Conservation (phyloP, 2,888 invertebrate species). For the Baccha elongata region DNA sequence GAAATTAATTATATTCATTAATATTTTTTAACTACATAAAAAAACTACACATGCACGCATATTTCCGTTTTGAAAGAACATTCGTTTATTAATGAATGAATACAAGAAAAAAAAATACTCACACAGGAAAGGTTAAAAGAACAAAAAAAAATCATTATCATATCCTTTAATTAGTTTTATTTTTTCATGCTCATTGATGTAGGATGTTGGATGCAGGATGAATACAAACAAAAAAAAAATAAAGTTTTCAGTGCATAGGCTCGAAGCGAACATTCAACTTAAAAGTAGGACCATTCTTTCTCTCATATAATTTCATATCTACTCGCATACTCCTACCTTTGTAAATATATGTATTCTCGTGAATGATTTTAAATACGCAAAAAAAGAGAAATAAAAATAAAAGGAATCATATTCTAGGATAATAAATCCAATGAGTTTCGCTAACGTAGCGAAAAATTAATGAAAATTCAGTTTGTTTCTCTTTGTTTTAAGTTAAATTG, state of each 20-base stretch:
- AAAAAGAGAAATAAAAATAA: not conserved
- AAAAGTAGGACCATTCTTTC: slow-evolving; percentile 4
- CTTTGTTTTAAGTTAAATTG: slow-evolving; percentile 42
- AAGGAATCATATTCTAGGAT: slow-evolving; percentile 44
- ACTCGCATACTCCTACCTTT: not conserved
- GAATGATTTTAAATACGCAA: slow-evolving; percentile 29
- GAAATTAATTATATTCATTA: slow-evolving; percentile 27
- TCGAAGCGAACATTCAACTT: not conserved
- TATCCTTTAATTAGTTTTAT: slow-evolving; percentile 36
- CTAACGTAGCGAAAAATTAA: slow-evolving; percentile 53
- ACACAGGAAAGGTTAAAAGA: slow-evolving; percentile 3
- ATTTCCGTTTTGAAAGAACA: not conserved
- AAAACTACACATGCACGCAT: not conserved
- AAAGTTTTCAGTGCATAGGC: not conserved
- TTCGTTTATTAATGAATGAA: not conserved
- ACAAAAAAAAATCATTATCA: slow-evolving; percentile 8
- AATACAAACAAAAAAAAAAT: not conserved
- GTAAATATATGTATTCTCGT: too few species aligned
- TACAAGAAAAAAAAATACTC: not conserved
- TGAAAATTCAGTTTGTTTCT: slow-evolving; percentile 33
- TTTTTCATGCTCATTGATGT: slow-evolving; percentile 27
- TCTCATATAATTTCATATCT: not conserved
- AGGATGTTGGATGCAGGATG: not conserved
- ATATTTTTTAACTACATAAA: slow-evolving; percentile 1
- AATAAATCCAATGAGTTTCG: slow-evolving; percentile 55